These are phyloP conservation scores for Syngnathoides biaculeatus DNA, from an alignment of 2,113 vertebrate species.

Conservation along the genomic window DNA sequence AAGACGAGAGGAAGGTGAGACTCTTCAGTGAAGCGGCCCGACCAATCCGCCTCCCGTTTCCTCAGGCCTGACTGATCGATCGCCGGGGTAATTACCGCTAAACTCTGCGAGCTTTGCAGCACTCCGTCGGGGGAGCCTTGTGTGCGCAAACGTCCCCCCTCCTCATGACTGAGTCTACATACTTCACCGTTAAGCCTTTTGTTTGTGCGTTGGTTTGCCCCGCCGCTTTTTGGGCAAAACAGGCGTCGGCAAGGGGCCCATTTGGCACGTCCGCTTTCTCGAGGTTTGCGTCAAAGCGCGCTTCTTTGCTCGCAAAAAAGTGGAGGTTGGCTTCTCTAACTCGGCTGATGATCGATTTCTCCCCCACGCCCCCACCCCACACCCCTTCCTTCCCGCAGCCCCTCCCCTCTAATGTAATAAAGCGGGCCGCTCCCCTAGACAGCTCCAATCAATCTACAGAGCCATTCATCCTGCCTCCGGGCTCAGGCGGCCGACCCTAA, in stretches of 20 bases:
- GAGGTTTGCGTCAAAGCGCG: not conserved
- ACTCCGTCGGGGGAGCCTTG: slow-evolving; percentile 36
- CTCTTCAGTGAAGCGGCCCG: slow-evolving; percentile 49
- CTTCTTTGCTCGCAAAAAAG: slow-evolving; percentile 1
- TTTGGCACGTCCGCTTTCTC: not conserved
- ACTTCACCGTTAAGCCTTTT: slow-evolving; percentile 10
- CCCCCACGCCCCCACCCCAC: slow-evolving; percentile 55
- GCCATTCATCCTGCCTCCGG: slow-evolving; percentile 73
- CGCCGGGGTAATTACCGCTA: slow-evolving; percentile 65
- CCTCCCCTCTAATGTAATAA: slow-evolving; percentile 73
- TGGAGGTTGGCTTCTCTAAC: slow-evolving; percentile 43
- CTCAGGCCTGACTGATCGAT: slow-evolving; percentile 67
- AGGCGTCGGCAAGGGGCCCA: not conserved
- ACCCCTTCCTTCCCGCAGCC: slow-evolving; percentile 44
- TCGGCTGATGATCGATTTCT: slow-evolving; percentile 64
- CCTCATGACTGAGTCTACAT: slow-evolving; percentile 14
- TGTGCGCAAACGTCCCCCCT: slow-evolving; percentile 15
- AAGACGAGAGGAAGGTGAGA: slow-evolving; percentile 35
- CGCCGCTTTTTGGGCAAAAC: not conserved
- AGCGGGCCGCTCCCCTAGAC: slow-evolving; percentile 71
- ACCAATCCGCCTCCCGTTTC: slow-evolving; percentile 70
- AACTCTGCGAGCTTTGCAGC: slow-evolving; percentile 49
- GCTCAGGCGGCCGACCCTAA: slow-evolving; percentile 67
- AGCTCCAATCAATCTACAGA: slow-evolving; percentile 76
- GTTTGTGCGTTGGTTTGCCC: not conserved